phyloP scores from a whole-genome alignment of 1,140 invertebrate genomes.

The Wasmannia auropunctata region DNA sequence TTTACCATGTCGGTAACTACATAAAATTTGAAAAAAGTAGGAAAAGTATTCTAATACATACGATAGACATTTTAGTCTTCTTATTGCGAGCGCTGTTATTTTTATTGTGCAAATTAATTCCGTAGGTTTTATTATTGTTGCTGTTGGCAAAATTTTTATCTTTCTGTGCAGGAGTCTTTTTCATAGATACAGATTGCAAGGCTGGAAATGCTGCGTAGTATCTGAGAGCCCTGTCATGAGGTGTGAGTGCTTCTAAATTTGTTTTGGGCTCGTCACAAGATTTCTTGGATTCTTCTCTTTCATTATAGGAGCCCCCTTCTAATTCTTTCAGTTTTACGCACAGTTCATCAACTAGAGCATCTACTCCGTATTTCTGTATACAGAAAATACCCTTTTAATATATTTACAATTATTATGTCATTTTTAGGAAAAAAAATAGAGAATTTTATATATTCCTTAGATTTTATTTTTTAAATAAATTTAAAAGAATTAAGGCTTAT shows the following conservation, averaged over 20 bases:
- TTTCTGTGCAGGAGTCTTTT: constrained; percentile 77
- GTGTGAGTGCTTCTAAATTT: constrained; percentile 80
- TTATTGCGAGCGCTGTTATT: constrained; percentile 77
- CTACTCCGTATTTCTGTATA: constrained; percentile 81
- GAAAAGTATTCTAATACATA: constrained; percentile 66
- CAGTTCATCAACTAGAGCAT: constrained; percentile 82
- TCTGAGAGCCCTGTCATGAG: constrained; percentile 81
- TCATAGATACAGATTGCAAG: constrained; percentile 80
- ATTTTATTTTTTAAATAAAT: too few species aligned
- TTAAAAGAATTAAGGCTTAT: too few species aligned
- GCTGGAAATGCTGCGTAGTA: constrained; percentile 84
- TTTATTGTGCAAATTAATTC: constrained; percentile 72
- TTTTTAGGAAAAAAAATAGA: neutral
- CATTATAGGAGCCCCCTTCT: constrained; percentile 78
- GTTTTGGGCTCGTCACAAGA: constrained; percentile 74
- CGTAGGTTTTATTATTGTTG: constrained; percentile 71
- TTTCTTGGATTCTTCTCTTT: constrained; percentile 75
- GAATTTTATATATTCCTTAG: neutral
- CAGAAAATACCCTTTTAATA: neutral
- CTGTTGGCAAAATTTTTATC: constrained; percentile 75
- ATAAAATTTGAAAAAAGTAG: neutral
- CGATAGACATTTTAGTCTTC: constrained; percentile 80
- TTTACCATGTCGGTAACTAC: neutral
- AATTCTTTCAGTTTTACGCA: constrained; percentile 81
- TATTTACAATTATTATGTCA: neutral